These are phyloP conservation scores for Umimayanthus kanabou DNA, from an alignment of 92 coral and sea anemone species.

Conservation along the genomic window DNA sequence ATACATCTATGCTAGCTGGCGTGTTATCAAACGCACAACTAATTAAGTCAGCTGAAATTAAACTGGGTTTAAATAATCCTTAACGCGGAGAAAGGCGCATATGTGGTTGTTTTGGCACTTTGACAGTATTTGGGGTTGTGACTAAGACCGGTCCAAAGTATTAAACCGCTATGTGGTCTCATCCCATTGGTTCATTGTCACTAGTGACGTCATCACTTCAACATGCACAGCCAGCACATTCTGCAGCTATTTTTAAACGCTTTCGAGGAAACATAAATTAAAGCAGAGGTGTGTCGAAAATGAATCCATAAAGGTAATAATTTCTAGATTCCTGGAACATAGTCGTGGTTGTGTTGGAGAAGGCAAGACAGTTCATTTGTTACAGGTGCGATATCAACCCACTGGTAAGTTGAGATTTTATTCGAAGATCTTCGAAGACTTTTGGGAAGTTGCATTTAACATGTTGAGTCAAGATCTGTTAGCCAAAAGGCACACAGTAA, in stretches of 20 bases:
- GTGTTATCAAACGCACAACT: constrained; percentile 5
- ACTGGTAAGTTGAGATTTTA: background rate
- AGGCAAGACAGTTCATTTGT: background rate
- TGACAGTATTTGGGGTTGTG: background rate
- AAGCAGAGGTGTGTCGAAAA: background rate
- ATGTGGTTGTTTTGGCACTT: background rate
- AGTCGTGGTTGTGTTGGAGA: background rate
- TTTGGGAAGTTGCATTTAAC: background rate
- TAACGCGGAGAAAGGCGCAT: background rate
- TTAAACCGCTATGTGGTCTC: background rate
- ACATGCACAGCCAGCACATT: constrained; percentile 17
- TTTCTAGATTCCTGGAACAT: background rate
- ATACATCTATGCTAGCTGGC: background rate
- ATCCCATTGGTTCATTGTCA: background rate
- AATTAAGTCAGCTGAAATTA: background rate
- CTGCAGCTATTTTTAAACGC: background rate
- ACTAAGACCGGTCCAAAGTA: background rate
- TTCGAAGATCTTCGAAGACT: background rate
- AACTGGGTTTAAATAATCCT: background rate
- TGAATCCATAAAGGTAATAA: background rate
- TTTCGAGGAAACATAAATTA: background rate
- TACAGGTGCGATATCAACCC: background rate
- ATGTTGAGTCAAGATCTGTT: background rate
- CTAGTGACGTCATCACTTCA: constrained; percentile 1
- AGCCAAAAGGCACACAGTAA: no score